A percentile compares a stretch with the other conserved stretches of the same genome.
phyloP scores from a whole-genome alignment of 2,888 invertebrate species.

The Adelognathus sp. region DNA sequence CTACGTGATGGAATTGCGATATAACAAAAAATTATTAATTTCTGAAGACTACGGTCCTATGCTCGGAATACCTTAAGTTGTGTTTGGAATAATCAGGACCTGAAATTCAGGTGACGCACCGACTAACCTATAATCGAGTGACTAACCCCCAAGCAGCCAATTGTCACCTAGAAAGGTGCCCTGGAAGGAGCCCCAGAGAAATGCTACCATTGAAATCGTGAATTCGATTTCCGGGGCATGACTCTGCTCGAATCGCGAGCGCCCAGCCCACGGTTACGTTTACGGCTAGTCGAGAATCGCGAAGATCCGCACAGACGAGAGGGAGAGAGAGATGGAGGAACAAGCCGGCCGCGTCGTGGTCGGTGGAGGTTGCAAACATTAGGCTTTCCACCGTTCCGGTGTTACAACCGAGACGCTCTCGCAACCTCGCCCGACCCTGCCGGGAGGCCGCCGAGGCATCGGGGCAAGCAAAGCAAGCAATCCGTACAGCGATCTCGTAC shows the following conservation, averaged over 20 bases:
- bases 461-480: not conserved
- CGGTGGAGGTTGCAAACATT: not conserved
- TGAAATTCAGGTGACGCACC: too few relatives aligned
- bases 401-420: slow-evolving; percentile 39
- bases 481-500: slow-evolving; percentile 10
- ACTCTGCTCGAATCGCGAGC: slow-evolving; percentile 16
- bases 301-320: slow-evolving; percentile 16
- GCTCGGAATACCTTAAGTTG: too few relatives aligned
- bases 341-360: slow-evolving; percentile 53
- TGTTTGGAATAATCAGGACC: too few relatives aligned
- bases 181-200: too few relatives aligned
- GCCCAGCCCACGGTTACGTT: slow-evolving; percentile 28
- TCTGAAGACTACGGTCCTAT: too few relatives aligned
- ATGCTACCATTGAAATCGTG: slow-evolving; percentile 34
- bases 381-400: slow-evolving; percentile 54
- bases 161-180: too few relatives aligned
- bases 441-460: slow-evolving; percentile 25
- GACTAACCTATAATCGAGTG: too few relatives aligned
- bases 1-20: too few relatives aligned
- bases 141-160: too few relatives aligned
- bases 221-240: not conserved
- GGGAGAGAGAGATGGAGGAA: not conserved
- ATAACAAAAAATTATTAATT: too few relatives aligned
- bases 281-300: slow-evolving; percentile 19
- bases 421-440: slow-evolving; percentile 59